Conservation (phyloP, 1,140 invertebrate genomes). For the Trissolcus basalis region DNA sequence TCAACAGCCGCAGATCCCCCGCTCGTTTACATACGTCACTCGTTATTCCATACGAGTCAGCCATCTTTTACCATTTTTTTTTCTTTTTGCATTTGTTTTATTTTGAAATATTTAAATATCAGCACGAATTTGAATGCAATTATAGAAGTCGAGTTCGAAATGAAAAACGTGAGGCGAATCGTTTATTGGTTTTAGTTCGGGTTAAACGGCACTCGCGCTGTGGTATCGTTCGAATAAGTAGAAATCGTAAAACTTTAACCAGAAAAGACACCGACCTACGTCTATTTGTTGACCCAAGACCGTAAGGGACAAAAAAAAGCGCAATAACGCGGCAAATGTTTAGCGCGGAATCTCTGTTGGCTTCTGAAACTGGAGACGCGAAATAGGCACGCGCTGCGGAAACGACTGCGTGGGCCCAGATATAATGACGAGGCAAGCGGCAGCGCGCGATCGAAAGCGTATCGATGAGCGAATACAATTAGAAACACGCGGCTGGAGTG, state of each 20-base stretch:
- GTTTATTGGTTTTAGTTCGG: conserved; percentile 36
- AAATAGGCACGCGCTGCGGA: background rate
- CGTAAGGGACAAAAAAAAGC: conserved; percentile 22
- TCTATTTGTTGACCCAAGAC: conserved; percentile 49
- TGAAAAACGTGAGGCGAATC: conserved; percentile 8
- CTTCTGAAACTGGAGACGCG: no score
- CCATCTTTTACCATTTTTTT: no score
- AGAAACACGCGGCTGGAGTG: conserved; percentile 45
- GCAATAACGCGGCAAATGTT: background rate
- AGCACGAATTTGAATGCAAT: background rate
- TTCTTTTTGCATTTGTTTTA: no score
- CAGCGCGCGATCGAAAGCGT: background rate
- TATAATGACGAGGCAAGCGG: no score
- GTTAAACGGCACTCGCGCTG: conserved; percentile 44
- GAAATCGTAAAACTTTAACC: conserved; percentile 56
- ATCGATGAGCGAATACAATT: conserved; percentile 35
- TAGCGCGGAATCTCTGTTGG: conserved; percentile 11
- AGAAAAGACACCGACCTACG: conserved; percentile 51
- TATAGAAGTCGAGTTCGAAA: background rate
- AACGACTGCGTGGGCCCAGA: background rate
- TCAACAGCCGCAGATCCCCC: conserved; percentile 9
- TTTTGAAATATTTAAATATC: no score
- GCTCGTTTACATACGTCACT: background rate
- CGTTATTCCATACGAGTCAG: no score
- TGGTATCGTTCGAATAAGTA: conserved; percentile 59